These are phyloP conservation scores for Haliaeetus leucogaster DNA, from an alignment of 2,113 vertebrate genomes.

Conservation along the genomic window DNA sequence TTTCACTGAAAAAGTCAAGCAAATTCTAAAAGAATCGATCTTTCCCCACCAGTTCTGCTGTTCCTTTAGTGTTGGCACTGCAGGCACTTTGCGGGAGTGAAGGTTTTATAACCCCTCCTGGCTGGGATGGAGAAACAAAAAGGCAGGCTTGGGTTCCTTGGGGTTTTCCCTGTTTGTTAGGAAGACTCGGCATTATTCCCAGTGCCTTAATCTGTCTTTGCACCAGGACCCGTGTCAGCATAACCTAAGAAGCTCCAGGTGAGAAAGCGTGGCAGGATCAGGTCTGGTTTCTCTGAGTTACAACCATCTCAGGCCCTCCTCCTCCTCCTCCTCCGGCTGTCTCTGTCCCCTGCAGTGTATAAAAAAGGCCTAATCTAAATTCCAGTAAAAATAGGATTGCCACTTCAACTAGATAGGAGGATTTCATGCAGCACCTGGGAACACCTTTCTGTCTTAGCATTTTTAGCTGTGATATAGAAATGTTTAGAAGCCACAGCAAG, in stretches of 20 bases:
- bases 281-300: not conserved
- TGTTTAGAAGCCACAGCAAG: not conserved
- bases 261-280: not conserved
- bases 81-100: not conserved
- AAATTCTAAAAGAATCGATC: not conserved
- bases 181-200: not conserved
- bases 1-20: not conserved
- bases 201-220: rapidly evolving
- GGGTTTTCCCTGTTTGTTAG: not conserved
- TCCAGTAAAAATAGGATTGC: not conserved
- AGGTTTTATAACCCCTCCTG: not conserved
- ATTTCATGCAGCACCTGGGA: not conserved
- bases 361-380: not conserved
- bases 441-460: not conserved
- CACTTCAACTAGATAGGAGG: not conserved
- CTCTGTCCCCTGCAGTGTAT: not conserved
- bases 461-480: not conserved
- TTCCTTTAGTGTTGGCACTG: not conserved
- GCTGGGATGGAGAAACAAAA: not conserved
- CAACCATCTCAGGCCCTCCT: not conserved
- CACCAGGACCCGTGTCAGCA: not conserved
- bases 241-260: not conserved
- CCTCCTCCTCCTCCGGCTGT: not conserved
- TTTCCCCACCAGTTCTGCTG: not conserved
- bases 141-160: not conserved